Base-by-base conservation (phyloP, 2,888 invertebrate species). In the Sicus ferrugineus region DNA sequence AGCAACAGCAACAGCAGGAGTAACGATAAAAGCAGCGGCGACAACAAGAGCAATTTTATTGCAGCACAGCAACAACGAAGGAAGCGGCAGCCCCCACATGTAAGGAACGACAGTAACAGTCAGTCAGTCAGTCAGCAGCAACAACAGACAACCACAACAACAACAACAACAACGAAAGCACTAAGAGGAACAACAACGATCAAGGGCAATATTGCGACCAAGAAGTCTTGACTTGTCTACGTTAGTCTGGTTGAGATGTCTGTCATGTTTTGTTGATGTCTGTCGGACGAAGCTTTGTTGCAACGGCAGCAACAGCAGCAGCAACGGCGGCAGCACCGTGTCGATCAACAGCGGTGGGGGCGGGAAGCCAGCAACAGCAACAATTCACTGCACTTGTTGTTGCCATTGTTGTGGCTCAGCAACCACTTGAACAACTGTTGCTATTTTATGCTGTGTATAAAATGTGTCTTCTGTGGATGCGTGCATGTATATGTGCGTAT, bases 351-450 rank as follows among this genome's bases (percentile, higher is more conserved):
- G 4, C 46, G n/a, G 6, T 46, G 19, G 46, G n/a, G 19, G 14
- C 14, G 9, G 19, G n/a, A 3, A 46, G 46, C n/a, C 5, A 16
- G 46, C 46, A 46, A 19, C n/a, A 46, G n/a, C 9, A 46, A 19
- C 46, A 46, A 46, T 46, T 46, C 19, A 46, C 9, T 46, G 14
- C 46, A 46, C 46, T 11, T 46, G 46, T 16, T 46, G 46, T 46
- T 46, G 46, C 19, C 46, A 46, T 46, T 46, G 19, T 46, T 46
- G 46, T 46, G 14, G 46, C 19, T 46, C 19, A 6, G 9, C 19
- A 46, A 46, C 9, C 46, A 46, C 46, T 46, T 46, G 46, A 46
- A 46, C 46, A 46, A 46, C 46, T 46, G 46, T 46, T 46, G 46
- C 46, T 9, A 9, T 46, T 46, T 14, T 46, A n/a, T n/a, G n/a